Percentiles rank a stretch among this genome's conserved stretches.
Evolutionary conservation across 2,113 vertebrate genomes (phyloP).

Genomic region (Triplophysa tibetana): DNA sequence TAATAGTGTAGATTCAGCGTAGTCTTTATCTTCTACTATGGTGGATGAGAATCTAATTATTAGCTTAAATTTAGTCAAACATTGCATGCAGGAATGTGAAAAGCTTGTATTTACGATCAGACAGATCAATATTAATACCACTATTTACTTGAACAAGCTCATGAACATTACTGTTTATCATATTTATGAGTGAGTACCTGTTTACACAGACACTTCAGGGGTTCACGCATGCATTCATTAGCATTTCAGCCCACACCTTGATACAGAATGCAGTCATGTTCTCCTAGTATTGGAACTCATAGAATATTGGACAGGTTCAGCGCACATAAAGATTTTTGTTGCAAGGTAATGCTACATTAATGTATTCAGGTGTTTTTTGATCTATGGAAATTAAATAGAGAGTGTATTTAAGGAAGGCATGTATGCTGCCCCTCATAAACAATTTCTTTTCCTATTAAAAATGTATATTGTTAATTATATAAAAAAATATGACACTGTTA

Average conservation of each 20-base stretch:
- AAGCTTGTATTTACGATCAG: conserved; percentile 26
- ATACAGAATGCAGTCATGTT: no score
- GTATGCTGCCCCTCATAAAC: not conserved
- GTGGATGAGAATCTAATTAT: not conserved
- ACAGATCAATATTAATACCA: conserved; percentile 16
- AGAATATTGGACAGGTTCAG: not conserved
- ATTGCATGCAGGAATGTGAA: not conserved
- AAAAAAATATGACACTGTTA: no score
- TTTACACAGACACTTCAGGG: not conserved
- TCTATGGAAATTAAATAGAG: not conserved
- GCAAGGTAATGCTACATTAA: not conserved
- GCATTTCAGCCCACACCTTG: not conserved
- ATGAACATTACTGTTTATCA: conserved; percentile 22
- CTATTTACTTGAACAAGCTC: conserved; percentile 22
- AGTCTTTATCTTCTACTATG: not conserved
- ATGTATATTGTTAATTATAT: no score
- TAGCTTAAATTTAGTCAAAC: not conserved
- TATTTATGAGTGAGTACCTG: conserved; percentile 4
- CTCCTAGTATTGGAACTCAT: not conserved
- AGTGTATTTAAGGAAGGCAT: not conserved
- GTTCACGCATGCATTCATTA: not conserved
- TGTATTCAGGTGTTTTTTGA: not conserved
- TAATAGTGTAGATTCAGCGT: not conserved
- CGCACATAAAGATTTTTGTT: conserved; percentile 3
- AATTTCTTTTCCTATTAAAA: no score